Evolutionary conservation across 92 coral and sea anemone species (phyloP), one percentile per base, ranked within the genome.

Genomic region (Micromussa lordhowensis): DNA sequence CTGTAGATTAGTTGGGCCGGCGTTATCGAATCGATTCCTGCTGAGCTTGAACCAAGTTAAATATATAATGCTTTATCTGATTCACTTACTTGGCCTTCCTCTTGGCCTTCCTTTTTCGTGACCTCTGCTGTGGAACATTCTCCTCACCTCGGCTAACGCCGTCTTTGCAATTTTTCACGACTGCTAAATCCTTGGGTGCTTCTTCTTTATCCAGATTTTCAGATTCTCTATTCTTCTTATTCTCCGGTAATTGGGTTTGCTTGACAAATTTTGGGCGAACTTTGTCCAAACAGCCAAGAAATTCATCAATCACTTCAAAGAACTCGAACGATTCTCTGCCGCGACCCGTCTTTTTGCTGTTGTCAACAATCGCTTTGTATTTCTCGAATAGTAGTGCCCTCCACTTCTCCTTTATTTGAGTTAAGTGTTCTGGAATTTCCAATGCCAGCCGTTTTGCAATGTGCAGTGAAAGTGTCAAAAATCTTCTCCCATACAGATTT

Each of bases 331-430:
- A 36, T 40, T 77, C 89, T 73, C 89, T 51, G 29, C 89, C 89
- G 19, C 84, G 58, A 30, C 91, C 85, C 71, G 80, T 80, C 68
- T 76, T 82, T 32, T 30, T 30, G 73, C 54, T 88, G 83, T 88
- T 88, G 87, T 88, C 91, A 82, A 71, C 72, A 68, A 88, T 59
- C 68, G 86, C 77, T 88, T 88, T 87, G 55, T 70, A 87, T 78
- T 49, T 80, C 38, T 87, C 59, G 59, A 54, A 54, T 40, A 40
- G 48, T 40, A 40, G 48, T 40, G 48, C 48, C 48, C 48, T 40
- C 48, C 48, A 40, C 6, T 40, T 40, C 48, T 40, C 48, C 48
- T 40, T 40, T 40, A 40, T 40, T 40, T 40, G 48, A 40, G 48
- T 4, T 40, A 40, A 40, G 7, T 9, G n/a, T 40, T 40, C 48